Percentiles rank a stretch among this genome's conserved stretches.
Evolutionary conservation across 2,888 invertebrate genomes (phyloP).

Genomic region (Watsonalla cultraria): DNA sequence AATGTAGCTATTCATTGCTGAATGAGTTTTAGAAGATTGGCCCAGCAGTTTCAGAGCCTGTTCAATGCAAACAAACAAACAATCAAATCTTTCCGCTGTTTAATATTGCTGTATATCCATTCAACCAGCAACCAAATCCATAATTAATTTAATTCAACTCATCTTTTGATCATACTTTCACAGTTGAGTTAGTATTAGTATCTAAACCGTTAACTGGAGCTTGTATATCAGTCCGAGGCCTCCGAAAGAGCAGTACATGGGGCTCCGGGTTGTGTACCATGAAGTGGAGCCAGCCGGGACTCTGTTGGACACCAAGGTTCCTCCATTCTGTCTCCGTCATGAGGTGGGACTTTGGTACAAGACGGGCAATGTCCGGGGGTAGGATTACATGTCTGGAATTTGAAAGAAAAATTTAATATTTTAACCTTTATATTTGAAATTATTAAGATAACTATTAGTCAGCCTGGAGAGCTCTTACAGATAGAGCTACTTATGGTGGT

Average conservation of each 20-base stretch:
- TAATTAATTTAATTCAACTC: slow-evolving; percentile 15
- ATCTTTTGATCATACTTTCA: slow-evolving; percentile 45
- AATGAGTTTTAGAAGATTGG: too few species aligned
- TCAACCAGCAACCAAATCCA: slow-evolving; percentile 11
- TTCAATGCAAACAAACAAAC: too few species aligned
- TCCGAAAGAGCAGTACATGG: slow-evolving; percentile 89
- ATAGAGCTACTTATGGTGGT: too few species aligned
- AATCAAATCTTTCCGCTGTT: too few species aligned
- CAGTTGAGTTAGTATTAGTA: slow-evolving; percentile 42
- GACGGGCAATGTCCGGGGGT: slow-evolving; percentile 89
- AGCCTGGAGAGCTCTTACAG: too few species aligned
- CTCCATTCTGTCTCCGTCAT: slow-evolving; percentile 98
- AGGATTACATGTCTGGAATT: slow-evolving; percentile 91
- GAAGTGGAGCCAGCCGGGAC: slow-evolving; percentile 91
- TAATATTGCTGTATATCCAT: too few species aligned
- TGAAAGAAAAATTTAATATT: not conserved
- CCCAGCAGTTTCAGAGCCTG: too few species aligned
- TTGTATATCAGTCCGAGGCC: slow-evolving; percentile 66
- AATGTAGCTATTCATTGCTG: too few species aligned
- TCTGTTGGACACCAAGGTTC: slow-evolving; percentile 95
- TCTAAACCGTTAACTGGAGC: slow-evolving; percentile 50
- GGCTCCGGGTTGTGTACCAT: slow-evolving; percentile 96
- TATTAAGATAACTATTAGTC: too few species aligned
- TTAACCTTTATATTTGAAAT: not conserved
- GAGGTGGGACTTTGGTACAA: slow-evolving; percentile 92